phyloP scores from a whole-genome alignment of 1,140 invertebrate species.

The Asbolus verrucosus region DNA sequence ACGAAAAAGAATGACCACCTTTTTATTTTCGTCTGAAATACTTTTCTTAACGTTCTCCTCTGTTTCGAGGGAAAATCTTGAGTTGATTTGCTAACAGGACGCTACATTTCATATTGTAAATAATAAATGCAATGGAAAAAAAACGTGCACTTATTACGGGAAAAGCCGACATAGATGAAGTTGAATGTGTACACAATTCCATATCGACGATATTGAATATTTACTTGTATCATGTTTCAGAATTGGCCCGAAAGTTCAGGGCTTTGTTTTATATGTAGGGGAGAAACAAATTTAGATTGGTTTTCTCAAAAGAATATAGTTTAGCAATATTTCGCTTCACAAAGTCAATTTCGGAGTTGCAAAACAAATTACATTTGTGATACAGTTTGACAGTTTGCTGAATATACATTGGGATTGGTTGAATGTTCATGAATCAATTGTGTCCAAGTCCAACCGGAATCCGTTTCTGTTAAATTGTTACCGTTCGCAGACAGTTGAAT shows the following conservation, averaged over 20 bases:
- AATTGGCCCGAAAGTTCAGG: constrained; percentile 45
- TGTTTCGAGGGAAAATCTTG: too few relatives aligned
- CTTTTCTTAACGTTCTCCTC: too few relatives aligned
- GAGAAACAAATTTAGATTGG: constrained; percentile 55
- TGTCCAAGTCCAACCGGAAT: neutral
- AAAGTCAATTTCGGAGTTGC: constrained; percentile 55
- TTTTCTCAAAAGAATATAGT: constrained; percentile 53
- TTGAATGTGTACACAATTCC: neutral
- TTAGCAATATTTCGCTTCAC: constrained; percentile 55
- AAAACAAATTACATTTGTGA: constrained; percentile 58
- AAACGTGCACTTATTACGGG: too few relatives aligned
- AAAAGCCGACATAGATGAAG: neutral
- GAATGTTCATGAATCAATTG: constrained; percentile 38
- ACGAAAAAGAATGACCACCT: too few relatives aligned
- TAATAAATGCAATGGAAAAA: too few relatives aligned
- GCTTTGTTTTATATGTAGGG: constrained; percentile 52
- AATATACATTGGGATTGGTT: constrained; percentile 30
- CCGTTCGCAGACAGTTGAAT: constrained; percentile 1
- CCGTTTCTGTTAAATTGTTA: constrained; percentile 18
- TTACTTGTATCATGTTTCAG: constrained; percentile 53
- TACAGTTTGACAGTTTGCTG: constrained; percentile 56
- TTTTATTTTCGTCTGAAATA: too few relatives aligned
- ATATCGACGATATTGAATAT: constrained; percentile 49
- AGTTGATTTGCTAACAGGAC: too few relatives aligned
- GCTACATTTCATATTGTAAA: too few relatives aligned